These are phyloP conservation scores for Anthopleura xanthogrammica DNA, from an alignment of 92 coral and sea anemone species.

Conservation along the genomic window DNA sequence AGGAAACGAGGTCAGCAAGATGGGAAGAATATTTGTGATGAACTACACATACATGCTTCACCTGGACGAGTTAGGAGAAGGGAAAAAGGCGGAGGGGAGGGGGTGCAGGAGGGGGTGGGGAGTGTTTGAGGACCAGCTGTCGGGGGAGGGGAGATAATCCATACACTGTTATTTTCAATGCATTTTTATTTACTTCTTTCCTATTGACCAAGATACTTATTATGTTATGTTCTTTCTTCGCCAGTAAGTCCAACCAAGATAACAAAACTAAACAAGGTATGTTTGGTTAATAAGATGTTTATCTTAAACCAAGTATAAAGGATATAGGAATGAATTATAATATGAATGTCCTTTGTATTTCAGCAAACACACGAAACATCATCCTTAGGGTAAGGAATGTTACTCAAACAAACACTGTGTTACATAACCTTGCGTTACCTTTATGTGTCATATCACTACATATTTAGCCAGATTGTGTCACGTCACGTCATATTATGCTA, in stretches of 20 bases:
- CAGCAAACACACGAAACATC: conserved; percentile 20
- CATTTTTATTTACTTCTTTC: neutral
- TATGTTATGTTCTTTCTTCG: neutral
- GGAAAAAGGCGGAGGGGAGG: neutral
- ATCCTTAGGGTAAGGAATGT: conserved; percentile 9
- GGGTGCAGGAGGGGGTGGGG: neutral
- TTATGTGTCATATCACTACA: no score
- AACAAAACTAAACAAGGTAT: neutral
- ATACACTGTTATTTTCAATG: no score
- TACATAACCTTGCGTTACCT: neutral
- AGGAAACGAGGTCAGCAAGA: neutral
- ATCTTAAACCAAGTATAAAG: neutral
- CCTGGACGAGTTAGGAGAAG: neutral
- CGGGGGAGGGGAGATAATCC: no score
- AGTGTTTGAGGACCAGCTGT: no score
- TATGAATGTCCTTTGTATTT: neutral
- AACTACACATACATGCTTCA: no score
- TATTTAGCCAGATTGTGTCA: no score
- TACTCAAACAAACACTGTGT: neutral
- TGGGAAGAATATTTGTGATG: no score
- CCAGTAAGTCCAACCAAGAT: neutral
- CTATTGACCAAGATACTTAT: neutral
- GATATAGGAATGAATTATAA: neutral
- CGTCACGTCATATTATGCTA: no score
- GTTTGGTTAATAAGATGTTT: neutral